Percentiles rank a stretch among this genome's conserved stretches.
Evolutionary conservation across 1,140 invertebrate species (phyloP).

Genomic region (Caerostris extrusa): DNA sequence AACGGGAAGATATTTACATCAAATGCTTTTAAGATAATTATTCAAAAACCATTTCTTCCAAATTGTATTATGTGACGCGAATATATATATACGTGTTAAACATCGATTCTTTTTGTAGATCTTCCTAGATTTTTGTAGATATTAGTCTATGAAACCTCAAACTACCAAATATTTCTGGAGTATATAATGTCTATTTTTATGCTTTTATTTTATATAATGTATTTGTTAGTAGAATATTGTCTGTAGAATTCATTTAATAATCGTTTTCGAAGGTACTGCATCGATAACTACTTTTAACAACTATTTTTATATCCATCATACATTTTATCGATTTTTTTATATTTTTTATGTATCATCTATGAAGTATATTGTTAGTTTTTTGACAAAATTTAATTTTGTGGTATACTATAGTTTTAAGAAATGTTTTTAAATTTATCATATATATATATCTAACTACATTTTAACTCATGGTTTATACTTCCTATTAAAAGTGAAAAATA

Average conservation of each 20-base stretch:
- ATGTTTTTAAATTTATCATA: neutral
- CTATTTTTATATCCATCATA: neutral
- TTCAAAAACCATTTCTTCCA: too few relatives aligned
- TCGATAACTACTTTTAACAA: neutral
- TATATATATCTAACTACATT: neutral
- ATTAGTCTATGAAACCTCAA: slow-evolving; percentile 5
- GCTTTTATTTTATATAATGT: neutral
- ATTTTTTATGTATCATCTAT: neutral
- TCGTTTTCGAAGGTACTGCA: neutral
- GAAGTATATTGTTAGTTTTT: neutral
- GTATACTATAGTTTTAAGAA: neutral
- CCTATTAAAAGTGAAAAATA: neutral
- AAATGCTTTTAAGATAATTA: too few relatives aligned
- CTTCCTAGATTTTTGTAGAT: neutral
- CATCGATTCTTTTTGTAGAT: neutral
- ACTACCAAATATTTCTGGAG: slow-evolving; percentile 3
- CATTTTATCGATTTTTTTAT: neutral
- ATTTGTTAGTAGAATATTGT: neutral
- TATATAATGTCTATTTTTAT: slow-evolving; percentile 10
- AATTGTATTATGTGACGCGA: too few relatives aligned
- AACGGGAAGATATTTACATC: too few relatives aligned
- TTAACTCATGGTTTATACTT: neutral
- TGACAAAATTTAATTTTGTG: neutral
- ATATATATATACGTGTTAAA: neutral
- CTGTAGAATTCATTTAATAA: neutral